These are phyloP conservation scores for Sebastes oblongus DNA, from an alignment of 2,797 vertebrate genomes.

Conservation along the genomic window DNA sequence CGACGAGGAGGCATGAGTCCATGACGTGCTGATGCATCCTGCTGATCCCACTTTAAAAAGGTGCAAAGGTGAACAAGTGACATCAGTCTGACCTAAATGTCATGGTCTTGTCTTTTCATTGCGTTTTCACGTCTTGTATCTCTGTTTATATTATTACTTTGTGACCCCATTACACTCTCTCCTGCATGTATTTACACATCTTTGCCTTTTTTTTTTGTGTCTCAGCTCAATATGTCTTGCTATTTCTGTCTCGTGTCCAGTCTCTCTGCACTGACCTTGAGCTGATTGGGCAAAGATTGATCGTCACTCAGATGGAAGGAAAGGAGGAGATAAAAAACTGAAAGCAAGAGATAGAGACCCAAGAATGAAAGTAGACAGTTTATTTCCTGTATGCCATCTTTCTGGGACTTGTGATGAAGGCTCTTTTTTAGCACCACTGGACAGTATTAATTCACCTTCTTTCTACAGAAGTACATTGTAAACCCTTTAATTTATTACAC, in stretches of 20 bases:
- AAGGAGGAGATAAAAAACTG: conserved; percentile 17
- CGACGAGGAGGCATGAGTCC: background rate
- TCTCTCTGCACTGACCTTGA: conserved; percentile 50
- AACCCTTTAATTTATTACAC: background rate
- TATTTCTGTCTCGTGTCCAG: background rate
- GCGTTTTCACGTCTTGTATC: background rate
- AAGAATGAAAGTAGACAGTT: conserved; percentile 14
- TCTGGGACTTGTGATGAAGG: conserved; percentile 7
- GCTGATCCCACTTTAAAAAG: conserved; percentile 8
- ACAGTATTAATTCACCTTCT: conserved; percentile 30
- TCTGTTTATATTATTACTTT: conserved; percentile 11
- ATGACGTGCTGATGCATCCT: background rate
- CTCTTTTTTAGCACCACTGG: background rate
- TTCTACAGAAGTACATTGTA: conserved; percentile 2
- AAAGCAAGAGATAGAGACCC: conserved; percentile 10
- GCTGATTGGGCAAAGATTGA: conserved; percentile 48
- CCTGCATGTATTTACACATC: background rate
- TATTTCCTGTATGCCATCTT: conserved; percentile 5
- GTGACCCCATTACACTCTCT: background rate
- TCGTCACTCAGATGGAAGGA: conserved; percentile 23
- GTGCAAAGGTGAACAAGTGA: background rate
- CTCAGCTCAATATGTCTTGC: background rate
- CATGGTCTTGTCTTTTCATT: background rate
- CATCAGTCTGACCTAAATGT: background rate
- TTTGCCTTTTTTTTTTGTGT: background rate